Evolutionary conservation across 2,797 vertebrate species (phyloP), one percentile per base, ranked within the genome.

Genomic region (Lagocephalus sceleratus): DNA sequence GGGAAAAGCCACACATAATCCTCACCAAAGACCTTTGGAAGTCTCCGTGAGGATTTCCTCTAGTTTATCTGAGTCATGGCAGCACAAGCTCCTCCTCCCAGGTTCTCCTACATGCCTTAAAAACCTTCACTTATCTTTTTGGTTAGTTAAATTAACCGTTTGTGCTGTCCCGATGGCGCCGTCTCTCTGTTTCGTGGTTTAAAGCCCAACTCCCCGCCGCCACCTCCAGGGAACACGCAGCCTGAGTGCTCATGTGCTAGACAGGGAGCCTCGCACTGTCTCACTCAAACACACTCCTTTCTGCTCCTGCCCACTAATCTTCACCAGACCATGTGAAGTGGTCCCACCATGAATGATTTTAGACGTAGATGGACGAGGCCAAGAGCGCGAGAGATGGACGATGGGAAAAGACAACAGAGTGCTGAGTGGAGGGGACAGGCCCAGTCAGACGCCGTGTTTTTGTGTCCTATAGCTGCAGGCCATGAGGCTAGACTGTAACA

Each of bases 391-490:
- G 51, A 70, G 54, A 67, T 62, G 54, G 71, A 72, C 73, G 78
- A 79, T 80, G 68, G 69, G 81, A 79, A 81, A 71, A 75, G 76
- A 84, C 76, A 78, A 78, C 75, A 73, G 57, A 50, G 74, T 32
- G 23, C 46, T 62, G 55, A 73, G 61, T 25, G n/a, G 71, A 60
- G 77, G 70, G 68, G 81, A 79, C 63, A 47, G 63, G 59, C 60
- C 57, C 69, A 71, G 73, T 79, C 84, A 87, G 82, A 85, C 78
- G 81, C 79, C 78, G 82, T 84, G 74, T 80, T 78, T 84, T 78
- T 81, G 81, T 86, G 86, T 82, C 83, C 86, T 81, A 86, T 64
- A 87, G 87, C 86, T 84, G 75, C 71, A 2, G 83, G 86, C 81
- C 77, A 78, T 44, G 38, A 83, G 87, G 76, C 86, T 79, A 83